These are phyloP conservation scores for Elmis aenea DNA, from an alignment of 2,888 invertebrate species.

Conservation along the genomic window DNA sequence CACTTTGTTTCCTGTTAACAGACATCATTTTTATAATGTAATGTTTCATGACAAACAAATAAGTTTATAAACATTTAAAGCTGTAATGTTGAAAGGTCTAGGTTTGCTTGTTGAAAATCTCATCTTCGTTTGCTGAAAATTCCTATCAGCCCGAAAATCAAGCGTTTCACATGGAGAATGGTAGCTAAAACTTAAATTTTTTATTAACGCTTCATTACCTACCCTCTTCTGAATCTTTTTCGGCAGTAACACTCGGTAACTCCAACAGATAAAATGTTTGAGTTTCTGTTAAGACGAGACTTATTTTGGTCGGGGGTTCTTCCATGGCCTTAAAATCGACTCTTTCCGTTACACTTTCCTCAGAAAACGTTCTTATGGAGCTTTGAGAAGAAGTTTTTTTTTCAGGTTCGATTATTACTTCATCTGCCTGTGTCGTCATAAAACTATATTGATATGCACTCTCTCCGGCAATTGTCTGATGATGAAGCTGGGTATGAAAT, in stretches of 20 bases:
- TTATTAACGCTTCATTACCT: too few relatives aligned
- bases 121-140: too few relatives aligned
- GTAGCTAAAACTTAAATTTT: too few relatives aligned
- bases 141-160: too few relatives aligned
- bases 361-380: background rate
- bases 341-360: background rate
- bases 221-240: slow-evolving; percentile 55
- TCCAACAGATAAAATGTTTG: slow-evolving; percentile 61
- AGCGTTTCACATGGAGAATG: too few relatives aligned
- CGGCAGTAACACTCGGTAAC: slow-evolving; percentile 58
- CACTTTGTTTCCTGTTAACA: slow-evolving; percentile 45
- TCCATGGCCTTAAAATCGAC: background rate
- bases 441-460: slow-evolving; percentile 10
- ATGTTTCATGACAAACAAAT: too few relatives aligned
- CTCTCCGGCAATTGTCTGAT: slow-evolving; percentile 13
- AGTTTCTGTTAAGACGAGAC: slow-evolving; percentile 62
- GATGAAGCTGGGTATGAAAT: slow-evolving; percentile 18
- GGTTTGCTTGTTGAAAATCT: too few relatives aligned
- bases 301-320: slow-evolving; percentile 47
- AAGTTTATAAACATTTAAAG: too few relatives aligned
- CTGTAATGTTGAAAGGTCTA: too few relatives aligned
- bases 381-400: slow-evolving; percentile 5
- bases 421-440: slow-evolving; percentile 8
- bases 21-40: background rate
- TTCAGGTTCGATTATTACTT: slow-evolving; percentile 16